Percentiles rank a stretch among this genome's conserved stretches.
Conservation (phyloP, 2,113 vertebrate species). For the Scartelaos histophorus region DNA sequence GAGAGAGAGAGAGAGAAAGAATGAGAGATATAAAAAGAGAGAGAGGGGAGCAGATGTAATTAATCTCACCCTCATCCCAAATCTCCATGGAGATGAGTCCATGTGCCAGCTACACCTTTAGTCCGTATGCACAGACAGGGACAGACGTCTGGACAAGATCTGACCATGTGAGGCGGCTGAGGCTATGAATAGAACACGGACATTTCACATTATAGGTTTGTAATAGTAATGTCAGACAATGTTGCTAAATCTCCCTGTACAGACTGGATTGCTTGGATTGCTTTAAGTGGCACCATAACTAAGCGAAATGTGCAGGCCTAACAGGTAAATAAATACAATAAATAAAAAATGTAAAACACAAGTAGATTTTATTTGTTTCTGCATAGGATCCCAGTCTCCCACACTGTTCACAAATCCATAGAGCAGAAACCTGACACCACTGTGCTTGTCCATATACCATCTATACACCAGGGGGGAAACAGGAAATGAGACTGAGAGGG, state of each 20-base stretch:
- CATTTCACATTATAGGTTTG: not conserved
- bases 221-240: not conserved
- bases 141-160: conserved; percentile 38
- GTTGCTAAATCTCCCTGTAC: not conserved
- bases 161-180: conserved; percentile 18
- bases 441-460: conserved; percentile 39
- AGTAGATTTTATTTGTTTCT: conserved; percentile 64
- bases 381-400: conserved; percentile 72
- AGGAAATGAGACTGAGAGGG: conserved; percentile 44
- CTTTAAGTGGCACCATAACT: too few relatives aligned
- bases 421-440: conserved; percentile 22
- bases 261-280: not conserved
- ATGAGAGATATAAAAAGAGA: conserved; percentile 4
- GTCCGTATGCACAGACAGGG: conserved; percentile 47
- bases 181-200: conserved; percentile 42
- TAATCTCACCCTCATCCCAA: conserved; percentile 64
- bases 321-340: not conserved
- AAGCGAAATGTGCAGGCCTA: not conserved
- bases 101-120: conserved; percentile 59
- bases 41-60: conserved; percentile 50
- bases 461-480: conserved; percentile 35
- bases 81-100: conserved; percentile 75
- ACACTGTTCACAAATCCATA: conserved; percentile 42
- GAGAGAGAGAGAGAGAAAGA: not conserved
- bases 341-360: conserved; percentile 16